phyloP scores from a whole-genome alignment of 2,888 invertebrate genomes.

The Melinaea marsaeus region DNA sequence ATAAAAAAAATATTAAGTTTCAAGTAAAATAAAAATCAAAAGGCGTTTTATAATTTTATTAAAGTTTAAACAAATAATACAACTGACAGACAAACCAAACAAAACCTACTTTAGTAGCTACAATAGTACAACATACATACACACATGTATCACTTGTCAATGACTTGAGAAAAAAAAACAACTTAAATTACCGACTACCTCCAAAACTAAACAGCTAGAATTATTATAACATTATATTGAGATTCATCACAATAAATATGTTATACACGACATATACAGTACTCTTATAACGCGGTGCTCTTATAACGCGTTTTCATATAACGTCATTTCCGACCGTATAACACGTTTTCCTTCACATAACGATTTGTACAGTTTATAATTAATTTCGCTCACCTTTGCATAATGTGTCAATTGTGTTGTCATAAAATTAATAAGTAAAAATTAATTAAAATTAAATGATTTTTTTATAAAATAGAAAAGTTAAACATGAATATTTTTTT shows the following conservation, averaged over 20 bases:
- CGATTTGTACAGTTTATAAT: too few relatives aligned
- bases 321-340: too few relatives aligned
- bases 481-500: background rate
- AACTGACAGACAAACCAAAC: conserved; percentile 16
- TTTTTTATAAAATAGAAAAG: background rate
- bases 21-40: too few relatives aligned
- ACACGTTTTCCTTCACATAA: too few relatives aligned
- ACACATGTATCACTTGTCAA: conserved; percentile 13
- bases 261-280: background rate
- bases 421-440: background rate
- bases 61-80: conserved; percentile 16
- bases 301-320: too few relatives aligned
- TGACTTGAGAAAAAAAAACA: background rate
- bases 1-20: too few relatives aligned
- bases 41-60: too few relatives aligned
- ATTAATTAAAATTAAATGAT: background rate
- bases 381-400: too few relatives aligned
- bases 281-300: too few relatives aligned
- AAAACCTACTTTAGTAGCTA: conserved; percentile 9
- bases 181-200: background rate
- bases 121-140: background rate
- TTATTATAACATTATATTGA: background rate
- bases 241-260: conserved; percentile 2
- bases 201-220: conserved; percentile 3
- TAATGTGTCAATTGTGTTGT: too few relatives aligned